Conservation (phyloP, 2,797 vertebrate genomes). For the Caiman crocodilus region DNA sequence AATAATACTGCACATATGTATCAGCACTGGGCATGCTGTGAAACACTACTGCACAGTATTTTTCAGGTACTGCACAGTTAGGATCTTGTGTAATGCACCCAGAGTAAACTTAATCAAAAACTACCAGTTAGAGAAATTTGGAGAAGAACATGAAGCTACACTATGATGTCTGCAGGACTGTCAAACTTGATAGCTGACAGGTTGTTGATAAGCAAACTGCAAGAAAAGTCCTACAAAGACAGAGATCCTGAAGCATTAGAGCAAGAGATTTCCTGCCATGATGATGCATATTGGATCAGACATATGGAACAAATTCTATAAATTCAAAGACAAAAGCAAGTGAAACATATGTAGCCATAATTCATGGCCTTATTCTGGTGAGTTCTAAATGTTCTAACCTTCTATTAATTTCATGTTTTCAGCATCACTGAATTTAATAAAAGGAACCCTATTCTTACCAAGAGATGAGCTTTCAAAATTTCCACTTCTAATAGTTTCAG, state of each 20-base stretch:
- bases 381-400: background rate
- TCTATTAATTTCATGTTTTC: background rate
- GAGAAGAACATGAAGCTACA: slow-evolving; percentile 15
- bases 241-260: background rate
- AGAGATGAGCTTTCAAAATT: background rate
- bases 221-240: slow-evolving; percentile 7
- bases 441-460: background rate
- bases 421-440: background rate
- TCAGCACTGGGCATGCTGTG: too few species aligned
- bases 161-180: background rate
- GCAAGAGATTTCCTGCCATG: background rate
- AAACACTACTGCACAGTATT: background rate
- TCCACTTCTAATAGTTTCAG: background rate
- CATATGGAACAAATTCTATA: background rate
- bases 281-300: background rate
- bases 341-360: background rate
- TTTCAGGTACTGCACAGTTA: slow-evolving; percentile 50
- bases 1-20: too few species aligned
- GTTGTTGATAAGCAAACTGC: background rate
- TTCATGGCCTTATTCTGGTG: background rate
- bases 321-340: background rate
- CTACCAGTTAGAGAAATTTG: slow-evolving; percentile 17
- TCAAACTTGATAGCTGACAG: background rate
- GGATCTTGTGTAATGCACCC: slow-evolving; percentile 14
- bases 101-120: slow-evolving; percentile 47